Base-by-base conservation (phyloP, 2,888 invertebrate genomes). In the Aethes cnicana region DNA sequence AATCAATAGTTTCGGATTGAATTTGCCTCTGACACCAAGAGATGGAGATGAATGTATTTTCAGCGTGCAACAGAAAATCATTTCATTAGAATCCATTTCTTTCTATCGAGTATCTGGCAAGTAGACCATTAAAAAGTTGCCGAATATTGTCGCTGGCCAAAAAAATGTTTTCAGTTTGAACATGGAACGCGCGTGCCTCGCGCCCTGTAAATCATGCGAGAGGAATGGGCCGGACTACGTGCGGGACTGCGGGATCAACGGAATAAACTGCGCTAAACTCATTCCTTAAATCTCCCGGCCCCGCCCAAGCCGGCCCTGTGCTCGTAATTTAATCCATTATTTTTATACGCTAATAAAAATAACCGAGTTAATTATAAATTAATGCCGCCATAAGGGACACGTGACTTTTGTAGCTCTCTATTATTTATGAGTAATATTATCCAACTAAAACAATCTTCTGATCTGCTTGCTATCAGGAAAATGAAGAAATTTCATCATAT, bases 181-280 rank as follows among this genome's bases (percentile, higher is more conserved):
- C 58, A 58, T 58, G 62, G 63, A 64, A 63, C 62, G 42, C 59
- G 63, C 65, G 63, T 62, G 62, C 52, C 66, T 67, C 74, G 75
- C 44, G 55, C 49, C 52, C 62, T 55, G 62, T 81, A 80, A 81
- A 84, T 82, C 84, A 81, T 74, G 56, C 56, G 58, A 55, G 62
- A 63, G 61, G 53, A 60, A 66, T 57, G 60, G 49, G 53, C 56
- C 53, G 47, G 53, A 49, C 55, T 53, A 48, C 44, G 53, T 37
- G 53, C 43, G 8, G 33, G 48, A 46, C 36, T 17, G 36, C 37
- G 32, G 25, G 37, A 43, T 25, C 9, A 20, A 36, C 36, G 9
- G 37, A 35, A 47, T 47, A 47, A 47, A 47, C 47, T 28, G 28
- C 36, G 32, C 18, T 41, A 23, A 43, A 30, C 14, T 30, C n/a